Evolutionary conservation across 2,888 invertebrate species (phyloP), one percentile per base, ranked within the genome.

Genomic region (Aproaerema taeniolella): DNA sequence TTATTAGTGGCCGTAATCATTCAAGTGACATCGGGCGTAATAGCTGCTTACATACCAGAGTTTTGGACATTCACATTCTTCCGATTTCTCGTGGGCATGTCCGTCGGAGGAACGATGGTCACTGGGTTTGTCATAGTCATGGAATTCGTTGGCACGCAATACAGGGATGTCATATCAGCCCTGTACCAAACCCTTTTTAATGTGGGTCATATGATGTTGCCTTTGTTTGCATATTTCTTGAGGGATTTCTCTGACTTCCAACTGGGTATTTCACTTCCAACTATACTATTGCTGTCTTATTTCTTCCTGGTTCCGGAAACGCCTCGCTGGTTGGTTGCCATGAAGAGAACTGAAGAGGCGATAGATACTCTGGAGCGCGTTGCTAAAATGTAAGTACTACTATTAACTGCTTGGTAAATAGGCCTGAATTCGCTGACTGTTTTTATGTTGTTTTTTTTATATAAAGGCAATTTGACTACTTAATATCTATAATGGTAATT

Each of bases 31-130:
- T 87, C 90, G 38, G 95, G 95, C 16, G 82, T 92, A 12, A 80
- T 82, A 0, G 91, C 93, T 2, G 91, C 93, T 0, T 83, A 90
- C 41, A 88, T 91, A 1, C 91, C 92, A 0, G 90, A 89, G 35
- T 87, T 58, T 43, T 85, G 83, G 86, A 53, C 68, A 1, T 93
- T 94, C 58, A 88, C 93, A 10, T 50, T 92, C 1, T 74, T 92
- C 36, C 59, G 95, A 45, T 92, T 95, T 58, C 58, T 93, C 7
- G 88, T 91, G 6, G 94, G 93, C 2, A 73, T 91, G 50, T 92
- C 93, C 1, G 93, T 93, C 1, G 95, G 94, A 32, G 95, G 95
- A 10, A 92, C 93, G 0, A 95, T 95, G 93, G 92, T 94, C 24
- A 72, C 61, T 8, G 76, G 81, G n/a, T 87, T 87, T 38, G 87